Evolutionary conservation across 2,113 vertebrate genomes (phyloP), one percentile per base, ranked within the genome.

Genomic region (Lethenteron reissneri): DNA sequence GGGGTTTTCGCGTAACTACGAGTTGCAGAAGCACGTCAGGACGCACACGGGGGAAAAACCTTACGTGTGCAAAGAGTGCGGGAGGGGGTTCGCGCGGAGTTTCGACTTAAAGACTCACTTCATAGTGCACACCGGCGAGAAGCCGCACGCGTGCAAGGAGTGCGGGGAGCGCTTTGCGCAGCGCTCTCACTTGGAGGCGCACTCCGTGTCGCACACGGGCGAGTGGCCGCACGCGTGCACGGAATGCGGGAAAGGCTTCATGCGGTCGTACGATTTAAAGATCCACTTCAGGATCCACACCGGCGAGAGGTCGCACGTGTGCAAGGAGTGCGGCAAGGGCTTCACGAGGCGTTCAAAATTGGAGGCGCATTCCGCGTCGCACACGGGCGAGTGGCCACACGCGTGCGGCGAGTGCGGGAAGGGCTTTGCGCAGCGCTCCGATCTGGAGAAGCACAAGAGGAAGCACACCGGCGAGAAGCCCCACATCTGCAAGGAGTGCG

Each of bases 11-110:
- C 6, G 41, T 41, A 41, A 41, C 41, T 41, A 41, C 41, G 41
- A 41, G 41, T 41, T 41, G 41, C 96, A 97, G 81, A 91, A 96
- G 74, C 92, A 97, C 79, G 96, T 97, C 90, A 72, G 92, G 74
- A 68, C 21, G n/a, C 64, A 68, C 64, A 68, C 64, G n/a, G 64
- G 64, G 21, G 64, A 68, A 68, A n/a, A 21, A n/a, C 64, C 64
- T 17, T 25, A 68, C 11, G 25, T 68, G 25, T 68, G 64, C 64
- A 68, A n/a, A 11, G 25, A n/a, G n/a, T 68, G 64, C 25, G 64
- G 64, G 25, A 68, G 25, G 25, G n/a, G n/a, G n/a, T 68, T 68
- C 64, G 25, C n/a, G 11, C n/a, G 64, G 64, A 17, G n/a, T 10
- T 68, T 25, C n/a, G n/a, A 68, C 11, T 25, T 68, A 17, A 68